Evolutionary conservation across 2,888 invertebrate genomes (phyloP).

Genomic region (Plebejus melissa): DNA sequence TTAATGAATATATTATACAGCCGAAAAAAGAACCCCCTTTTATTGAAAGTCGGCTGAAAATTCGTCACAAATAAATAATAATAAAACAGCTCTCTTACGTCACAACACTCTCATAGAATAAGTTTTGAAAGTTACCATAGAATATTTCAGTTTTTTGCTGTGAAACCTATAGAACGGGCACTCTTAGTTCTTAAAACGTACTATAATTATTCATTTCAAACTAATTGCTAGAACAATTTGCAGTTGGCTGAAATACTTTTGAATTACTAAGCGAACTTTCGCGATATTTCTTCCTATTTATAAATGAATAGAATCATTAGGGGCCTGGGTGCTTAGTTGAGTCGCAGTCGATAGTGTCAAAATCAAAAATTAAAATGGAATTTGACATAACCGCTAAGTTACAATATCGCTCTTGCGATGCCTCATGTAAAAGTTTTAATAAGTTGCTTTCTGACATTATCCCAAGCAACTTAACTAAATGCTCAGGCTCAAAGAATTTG

Average conservation of each 20-base stretch:
- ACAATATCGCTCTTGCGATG: no score
- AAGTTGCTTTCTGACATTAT: no score
- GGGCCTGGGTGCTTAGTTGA: slow-evolving; percentile 14
- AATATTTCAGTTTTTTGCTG: slow-evolving; percentile 28
- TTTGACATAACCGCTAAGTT: no score
- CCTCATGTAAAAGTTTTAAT: no score
- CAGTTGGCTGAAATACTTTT: slow-evolving; percentile 22
- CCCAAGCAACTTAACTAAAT: neutral
- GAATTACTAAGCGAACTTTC: slow-evolving; percentile 11
- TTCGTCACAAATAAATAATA: neutral
- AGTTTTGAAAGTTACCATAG: slow-evolving; percentile 31
- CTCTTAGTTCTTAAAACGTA: slow-evolving; percentile 21
- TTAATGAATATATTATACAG: no score
- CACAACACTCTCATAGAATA: slow-evolving; percentile 15
- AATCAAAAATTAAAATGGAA: neutral
- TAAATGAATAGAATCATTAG: slow-evolving; percentile 35
- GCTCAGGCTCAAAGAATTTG: neutral
- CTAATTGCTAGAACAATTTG: slow-evolving; percentile 28
- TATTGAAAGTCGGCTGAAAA: neutral
- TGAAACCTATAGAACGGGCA: slow-evolving; percentile 31
- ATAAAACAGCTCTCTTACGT: slow-evolving; percentile 12
- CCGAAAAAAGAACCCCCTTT: no score
- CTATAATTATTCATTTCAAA: slow-evolving; percentile 24
- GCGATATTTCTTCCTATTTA: slow-evolving; percentile 20
- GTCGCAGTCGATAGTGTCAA: neutral